These are phyloP conservation scores for Drosophila mayri DNA, from an alignment of 1,140 invertebrate genomes.

Conservation along the genomic window DNA sequence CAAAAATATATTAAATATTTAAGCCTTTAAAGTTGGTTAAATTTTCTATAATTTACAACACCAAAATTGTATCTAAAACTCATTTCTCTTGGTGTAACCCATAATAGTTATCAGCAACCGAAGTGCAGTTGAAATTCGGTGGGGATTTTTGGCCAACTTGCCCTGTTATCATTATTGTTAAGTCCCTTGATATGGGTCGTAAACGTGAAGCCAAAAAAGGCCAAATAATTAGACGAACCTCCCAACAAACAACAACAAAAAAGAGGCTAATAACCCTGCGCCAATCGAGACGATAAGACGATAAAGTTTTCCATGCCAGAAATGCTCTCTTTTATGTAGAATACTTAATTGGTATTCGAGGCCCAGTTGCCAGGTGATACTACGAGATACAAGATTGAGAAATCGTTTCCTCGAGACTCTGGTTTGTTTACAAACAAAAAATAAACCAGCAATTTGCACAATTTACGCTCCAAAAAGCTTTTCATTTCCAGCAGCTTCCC, in stretches of 20 bases:
- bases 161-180: conserved; percentile 49
- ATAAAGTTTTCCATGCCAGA: conserved; percentile 21
- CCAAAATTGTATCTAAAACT: not conserved
- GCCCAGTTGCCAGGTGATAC: conserved; percentile 16
- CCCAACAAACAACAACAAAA: not conserved
- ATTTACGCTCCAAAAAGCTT: conserved; percentile 14
- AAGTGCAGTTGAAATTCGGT: conserved; percentile 13
- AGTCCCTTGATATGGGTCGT: conserved; percentile 55
- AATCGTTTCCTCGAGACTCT: conserved; percentile 16
- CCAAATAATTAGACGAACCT: conserved; percentile 13
- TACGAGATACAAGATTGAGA: not conserved
- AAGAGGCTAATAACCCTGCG: conserved; percentile 32
- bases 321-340: conserved; percentile 7
- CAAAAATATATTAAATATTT: not conserved
- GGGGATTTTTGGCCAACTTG: conserved; percentile 45
- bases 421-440: conserved; percentile 34
- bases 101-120: conserved; percentile 26
- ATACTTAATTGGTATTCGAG: not conserved
- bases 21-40: too few relatives aligned
- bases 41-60: not conserved
- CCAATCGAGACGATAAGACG: conserved; percentile 22
- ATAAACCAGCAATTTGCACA: conserved; percentile 18
- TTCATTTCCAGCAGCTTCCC: conserved; percentile 12
- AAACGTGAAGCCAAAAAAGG: conserved; percentile 35
- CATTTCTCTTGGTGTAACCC: conserved; percentile 5